phyloP scores from a whole-genome alignment of 2,797 vertebrate species.

The Characodon lateralis region DNA sequence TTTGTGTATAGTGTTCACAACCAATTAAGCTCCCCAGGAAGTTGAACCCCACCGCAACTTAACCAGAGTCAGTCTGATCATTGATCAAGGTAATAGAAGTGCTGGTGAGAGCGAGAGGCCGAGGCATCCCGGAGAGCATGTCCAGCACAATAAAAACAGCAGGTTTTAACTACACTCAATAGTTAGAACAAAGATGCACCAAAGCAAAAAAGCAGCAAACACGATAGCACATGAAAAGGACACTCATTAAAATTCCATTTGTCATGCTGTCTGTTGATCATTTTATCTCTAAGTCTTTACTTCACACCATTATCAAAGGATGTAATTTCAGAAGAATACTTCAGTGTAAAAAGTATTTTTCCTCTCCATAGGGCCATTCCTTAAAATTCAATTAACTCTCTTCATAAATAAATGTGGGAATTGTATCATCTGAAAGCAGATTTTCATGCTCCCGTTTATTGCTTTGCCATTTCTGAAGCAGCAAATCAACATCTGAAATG shows the following conservation, averaged over 20 bases:
- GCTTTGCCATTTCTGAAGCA: slow-evolving; percentile 44
- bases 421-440: slow-evolving; percentile 75
- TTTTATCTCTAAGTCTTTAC: slow-evolving; percentile 92
- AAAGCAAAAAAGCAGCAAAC: slow-evolving; percentile 82
- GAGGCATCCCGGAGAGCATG: slow-evolving; percentile 88
- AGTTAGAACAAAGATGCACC: slow-evolving; percentile 85
- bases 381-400: slow-evolving; percentile 80
- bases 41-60: slow-evolving; percentile 86
- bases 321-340: slow-evolving; percentile 90
- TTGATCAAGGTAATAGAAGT: slow-evolving; percentile 90
- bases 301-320: slow-evolving; percentile 88
- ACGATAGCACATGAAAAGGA: slow-evolving; percentile 92
- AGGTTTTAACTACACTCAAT: slow-evolving; percentile 88
- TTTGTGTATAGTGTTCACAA: slow-evolving; percentile 75
- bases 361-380: slow-evolving; percentile 59
- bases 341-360: slow-evolving; percentile 59
- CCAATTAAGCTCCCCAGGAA: slow-evolving; percentile 83
- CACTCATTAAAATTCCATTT: slow-evolving; percentile 93
- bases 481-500: slow-evolving; percentile 70
- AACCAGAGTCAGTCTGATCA: slow-evolving; percentile 89
- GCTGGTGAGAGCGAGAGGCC: slow-evolving; percentile 84
- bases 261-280: slow-evolving; percentile 88
- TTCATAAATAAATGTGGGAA: slow-evolving; percentile 75
- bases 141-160: slow-evolving; percentile 94
- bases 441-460: slow-evolving; percentile 64